Base-by-base conservation (phyloP, 2,113 vertebrate genomes). In the Lepus europaeus region DNA sequence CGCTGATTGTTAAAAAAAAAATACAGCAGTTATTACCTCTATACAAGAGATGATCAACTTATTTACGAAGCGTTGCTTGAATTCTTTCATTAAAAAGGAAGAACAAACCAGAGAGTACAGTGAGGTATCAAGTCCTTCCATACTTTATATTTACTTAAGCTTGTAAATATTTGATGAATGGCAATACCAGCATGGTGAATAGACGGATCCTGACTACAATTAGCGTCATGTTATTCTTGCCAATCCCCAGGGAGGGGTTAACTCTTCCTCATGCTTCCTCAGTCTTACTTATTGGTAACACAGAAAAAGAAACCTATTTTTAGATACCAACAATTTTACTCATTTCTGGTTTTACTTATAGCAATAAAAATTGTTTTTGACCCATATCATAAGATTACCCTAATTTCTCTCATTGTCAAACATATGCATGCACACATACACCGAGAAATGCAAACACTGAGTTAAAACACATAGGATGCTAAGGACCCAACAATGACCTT, bases 301-400 rank as follows among this genome's bases (percentile, higher is more conserved):
- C 0, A 76, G 17, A 74, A 59, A 73, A 93, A 53, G 11, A 61
- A 25, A 56, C 70, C 33, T 82, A 36, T 70, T 78, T 72, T 91
- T 83, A 83, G 23, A 59, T 66, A 5, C 59, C 69, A 39, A 56
- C 25, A 95, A 31, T 19, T 77, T 94, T 61, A 29, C 49, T 86
- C 72, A 33, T 10, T 33, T 87, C 59, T 63, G 27, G 31, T 45
- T 82, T 73, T 53, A 90, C 39, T 31, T 9, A 83, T 25, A 79
- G 64, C 11, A 77, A 61, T 78, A 87, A 94, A 91, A 59, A 73
- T 39, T 68, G 33, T 45, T 77, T 88, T 82, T 22, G 11, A 77
- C 9, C 39, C 53, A 66, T 59, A 80, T 33, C 39, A 10, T 10
- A 25, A 73, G 73, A 70, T 33, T 72, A 31, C 36, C 72, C 23